A percentile compares a stretch with the other conserved stretches of the same genome.
phyloP scores from a whole-genome alignment of 92 coral and sea anemone species.

The Porites divaricata region DNA sequence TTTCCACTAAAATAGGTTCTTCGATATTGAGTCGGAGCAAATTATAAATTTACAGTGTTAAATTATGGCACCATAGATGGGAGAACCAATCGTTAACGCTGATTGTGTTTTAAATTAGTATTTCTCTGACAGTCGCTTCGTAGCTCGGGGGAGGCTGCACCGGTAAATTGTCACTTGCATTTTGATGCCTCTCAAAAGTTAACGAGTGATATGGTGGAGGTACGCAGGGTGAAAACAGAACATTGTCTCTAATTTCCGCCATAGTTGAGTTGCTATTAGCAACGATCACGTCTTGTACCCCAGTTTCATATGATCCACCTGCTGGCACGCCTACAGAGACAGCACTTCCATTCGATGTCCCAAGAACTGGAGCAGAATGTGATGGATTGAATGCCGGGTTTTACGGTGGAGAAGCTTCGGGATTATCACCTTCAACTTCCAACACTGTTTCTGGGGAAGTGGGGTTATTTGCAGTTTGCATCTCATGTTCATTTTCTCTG shows the following conservation, averaged over 20 bases:
- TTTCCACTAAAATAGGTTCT: no score
- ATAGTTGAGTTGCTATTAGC: not conserved
- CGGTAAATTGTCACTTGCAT: not conserved
- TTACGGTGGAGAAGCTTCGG: not conserved
- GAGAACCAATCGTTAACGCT: no score
- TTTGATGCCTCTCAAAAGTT: not conserved
- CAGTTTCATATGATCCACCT: no score
- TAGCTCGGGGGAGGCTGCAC: conserved; percentile 59
- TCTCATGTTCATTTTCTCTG: not conserved
- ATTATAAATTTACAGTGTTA: no score
- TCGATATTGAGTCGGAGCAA: no score
- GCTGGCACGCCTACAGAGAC: no score
- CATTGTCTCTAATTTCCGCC: not conserved
- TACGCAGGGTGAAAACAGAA: conserved; percentile 24
- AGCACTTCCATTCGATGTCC: no score
- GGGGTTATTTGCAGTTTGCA: not conserved
- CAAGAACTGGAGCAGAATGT: no score
- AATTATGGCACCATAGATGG: no score
- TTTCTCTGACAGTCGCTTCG: conserved; percentile 41
- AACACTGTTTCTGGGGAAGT: not conserved
- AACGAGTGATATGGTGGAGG: conserved; percentile 63
- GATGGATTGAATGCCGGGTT: no score
- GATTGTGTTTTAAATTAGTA: no score
- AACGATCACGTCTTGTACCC: no score
- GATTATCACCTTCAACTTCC: not conserved